Conservation (phyloP, 2,888 invertebrate genomes). For the Drosophila affinis region DNA sequence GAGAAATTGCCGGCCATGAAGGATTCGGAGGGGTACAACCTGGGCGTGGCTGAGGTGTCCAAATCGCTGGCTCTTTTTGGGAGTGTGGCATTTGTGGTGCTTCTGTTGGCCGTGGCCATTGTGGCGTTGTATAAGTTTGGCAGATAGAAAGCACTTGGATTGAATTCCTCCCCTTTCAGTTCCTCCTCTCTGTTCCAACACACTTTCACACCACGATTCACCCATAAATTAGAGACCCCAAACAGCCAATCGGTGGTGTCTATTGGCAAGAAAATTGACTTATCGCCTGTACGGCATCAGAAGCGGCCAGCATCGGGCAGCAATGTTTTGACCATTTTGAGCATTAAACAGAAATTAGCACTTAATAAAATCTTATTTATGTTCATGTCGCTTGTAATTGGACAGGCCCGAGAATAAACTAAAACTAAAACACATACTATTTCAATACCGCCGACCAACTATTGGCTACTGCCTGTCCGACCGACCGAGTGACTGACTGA, state of each 20-base stretch:
- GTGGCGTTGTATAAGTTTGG: conserved; percentile 66
- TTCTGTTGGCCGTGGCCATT: conserved; percentile 68
- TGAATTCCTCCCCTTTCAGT: not conserved
- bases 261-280: conserved; percentile 51
- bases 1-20: conserved; percentile 8
- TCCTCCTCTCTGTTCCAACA: not conserved
- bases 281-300: conserved; percentile 53
- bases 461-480: conserved; percentile 2
- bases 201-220: not conserved
- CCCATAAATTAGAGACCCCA: not conserved
- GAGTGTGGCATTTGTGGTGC: conserved; percentile 69
- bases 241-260: conserved; percentile 21
- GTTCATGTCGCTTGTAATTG: conserved; percentile 72
- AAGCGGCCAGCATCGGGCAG: conserved; percentile 1
- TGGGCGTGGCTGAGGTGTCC: conserved; percentile 4
- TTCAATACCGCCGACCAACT: not conserved
- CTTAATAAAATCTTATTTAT: conserved; percentile 73
- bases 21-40: not conserved
- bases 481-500: conserved; percentile 34
- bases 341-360: conserved; percentile 73
- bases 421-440: conserved; percentile 9
- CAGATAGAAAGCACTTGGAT: conserved; percentile 38
- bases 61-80: conserved; percentile 60
- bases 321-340: conserved; percentile 47
- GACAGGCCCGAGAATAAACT: conserved; percentile 37